These are phyloP conservation scores for Drosophila multiciliata DNA, from an alignment of 2,888 invertebrate genomes.

Conservation along the genomic window DNA sequence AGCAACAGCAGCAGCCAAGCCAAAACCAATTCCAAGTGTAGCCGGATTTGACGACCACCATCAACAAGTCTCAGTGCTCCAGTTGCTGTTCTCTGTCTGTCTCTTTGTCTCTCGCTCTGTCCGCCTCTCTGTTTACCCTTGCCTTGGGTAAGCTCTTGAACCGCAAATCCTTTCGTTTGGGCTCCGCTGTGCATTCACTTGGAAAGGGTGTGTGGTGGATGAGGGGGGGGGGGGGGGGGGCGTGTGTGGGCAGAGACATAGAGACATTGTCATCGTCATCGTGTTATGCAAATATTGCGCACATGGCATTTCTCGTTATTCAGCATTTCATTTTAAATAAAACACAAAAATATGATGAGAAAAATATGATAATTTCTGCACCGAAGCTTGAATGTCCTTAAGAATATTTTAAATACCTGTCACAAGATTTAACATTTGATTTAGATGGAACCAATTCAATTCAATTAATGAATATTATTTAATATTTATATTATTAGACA, in stretches of 20 bases:
- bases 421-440: background rate
- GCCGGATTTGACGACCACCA: slow-evolving; percentile 48
- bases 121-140: slow-evolving; percentile 13
- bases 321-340: slow-evolving; percentile 28
- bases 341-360: slow-evolving; percentile 3
- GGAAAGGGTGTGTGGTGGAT: too few species aligned
- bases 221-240: too few species aligned
- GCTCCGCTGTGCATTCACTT: slow-evolving; percentile 50
- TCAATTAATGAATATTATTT: background rate
- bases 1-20: slow-evolving; percentile 1
- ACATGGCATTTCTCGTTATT: slow-evolving; percentile 43
- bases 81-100: slow-evolving; percentile 4
- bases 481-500: background rate
- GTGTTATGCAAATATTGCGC: slow-evolving; percentile 71
- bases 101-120: background rate
- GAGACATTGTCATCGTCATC: slow-evolving; percentile 54
- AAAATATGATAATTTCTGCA: background rate
- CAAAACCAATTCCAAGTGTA: slow-evolving; percentile 14
- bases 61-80: slow-evolving; percentile 66
- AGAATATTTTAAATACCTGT: background rate
- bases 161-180: slow-evolving; percentile 63
- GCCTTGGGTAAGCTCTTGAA: slow-evolving; percentile 59
- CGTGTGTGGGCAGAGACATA: slow-evolving; percentile 26
- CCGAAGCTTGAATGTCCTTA: slow-evolving; percentile 10
- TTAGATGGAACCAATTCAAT: background rate